Conservation (phyloP, 2,113 vertebrate species). For the Scopus umbretta region DNA sequence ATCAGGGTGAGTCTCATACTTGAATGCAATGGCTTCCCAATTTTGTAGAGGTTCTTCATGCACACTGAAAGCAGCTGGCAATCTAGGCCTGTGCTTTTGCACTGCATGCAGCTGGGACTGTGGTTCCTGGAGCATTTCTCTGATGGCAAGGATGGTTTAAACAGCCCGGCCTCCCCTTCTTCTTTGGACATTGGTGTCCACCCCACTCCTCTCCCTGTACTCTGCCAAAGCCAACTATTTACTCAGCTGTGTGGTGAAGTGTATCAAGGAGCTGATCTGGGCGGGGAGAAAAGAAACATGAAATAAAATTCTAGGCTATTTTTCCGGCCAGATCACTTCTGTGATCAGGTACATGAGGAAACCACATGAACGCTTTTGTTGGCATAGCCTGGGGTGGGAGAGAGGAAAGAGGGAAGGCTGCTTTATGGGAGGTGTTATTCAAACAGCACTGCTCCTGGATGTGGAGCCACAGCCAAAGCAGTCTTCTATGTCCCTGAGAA, state of each 20-base stretch:
- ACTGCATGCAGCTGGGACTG: not conserved
- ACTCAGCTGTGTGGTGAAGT: not conserved
- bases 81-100: not conserved
- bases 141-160: not conserved
- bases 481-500: not conserved
- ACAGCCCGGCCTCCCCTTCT: not conserved
- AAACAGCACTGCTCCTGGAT: not conserved
- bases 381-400: not conserved
- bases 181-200: not conserved
- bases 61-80: not conserved
- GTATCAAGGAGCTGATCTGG: not conserved
- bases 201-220: not conserved
- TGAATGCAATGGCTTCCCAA: not conserved
- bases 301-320: not conserved
- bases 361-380: not conserved
- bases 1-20: not conserved
- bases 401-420: not conserved
- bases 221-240: constrained; percentile 40
- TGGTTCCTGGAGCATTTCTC: not conserved
- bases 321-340: not conserved
- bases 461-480: not conserved
- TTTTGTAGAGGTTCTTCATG: not conserved
- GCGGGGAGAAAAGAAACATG: not conserved
- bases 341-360: not conserved
- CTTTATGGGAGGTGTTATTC: not conserved